Evolutionary conservation across 2,888 invertebrate species (phyloP).

Genomic region (Polia nebulosa): DNA sequence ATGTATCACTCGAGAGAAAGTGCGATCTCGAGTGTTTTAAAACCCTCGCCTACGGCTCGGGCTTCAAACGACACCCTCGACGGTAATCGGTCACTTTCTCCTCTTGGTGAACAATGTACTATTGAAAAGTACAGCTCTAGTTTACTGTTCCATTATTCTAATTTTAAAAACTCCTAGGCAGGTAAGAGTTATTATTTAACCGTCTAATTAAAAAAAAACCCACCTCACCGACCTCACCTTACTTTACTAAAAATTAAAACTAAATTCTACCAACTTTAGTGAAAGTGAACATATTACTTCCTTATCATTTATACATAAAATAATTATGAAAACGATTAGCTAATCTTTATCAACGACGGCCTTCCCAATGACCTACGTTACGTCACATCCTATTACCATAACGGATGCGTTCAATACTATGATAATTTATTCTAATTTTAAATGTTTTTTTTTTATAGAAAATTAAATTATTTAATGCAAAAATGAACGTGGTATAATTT

Average conservation of each 20-base stretch:
- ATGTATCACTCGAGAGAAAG: too few species aligned
- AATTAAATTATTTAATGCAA: slow-evolving; percentile 5
- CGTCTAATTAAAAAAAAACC: background rate
- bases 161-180: background rate
- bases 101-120: too few species aligned
- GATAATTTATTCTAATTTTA: slow-evolving; percentile 21
- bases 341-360: slow-evolving; percentile 43
- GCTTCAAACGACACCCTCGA: too few species aligned
- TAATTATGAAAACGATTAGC: slow-evolving; percentile 24
- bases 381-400: slow-evolving; percentile 45
- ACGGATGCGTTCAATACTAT: slow-evolving; percentile 47
- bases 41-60: too few species aligned
- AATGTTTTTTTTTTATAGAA: background rate
- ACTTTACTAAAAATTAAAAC: slow-evolving; percentile 1
- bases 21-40: too few species aligned
- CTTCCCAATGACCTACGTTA: slow-evolving; percentile 56
- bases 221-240: too few species aligned
- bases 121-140: too few species aligned
- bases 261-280: background rate
- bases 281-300: slow-evolving; percentile 36
- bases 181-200: background rate
- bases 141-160: background rate
- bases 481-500: background rate
- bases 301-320: slow-evolving; percentile 7
- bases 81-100: too few species aligned